Percentiles rank a stretch among this genome's conserved stretches.
Evolutionary conservation across 2,797 vertebrate genomes (phyloP).

Genomic region (Pterois miles): DNA sequence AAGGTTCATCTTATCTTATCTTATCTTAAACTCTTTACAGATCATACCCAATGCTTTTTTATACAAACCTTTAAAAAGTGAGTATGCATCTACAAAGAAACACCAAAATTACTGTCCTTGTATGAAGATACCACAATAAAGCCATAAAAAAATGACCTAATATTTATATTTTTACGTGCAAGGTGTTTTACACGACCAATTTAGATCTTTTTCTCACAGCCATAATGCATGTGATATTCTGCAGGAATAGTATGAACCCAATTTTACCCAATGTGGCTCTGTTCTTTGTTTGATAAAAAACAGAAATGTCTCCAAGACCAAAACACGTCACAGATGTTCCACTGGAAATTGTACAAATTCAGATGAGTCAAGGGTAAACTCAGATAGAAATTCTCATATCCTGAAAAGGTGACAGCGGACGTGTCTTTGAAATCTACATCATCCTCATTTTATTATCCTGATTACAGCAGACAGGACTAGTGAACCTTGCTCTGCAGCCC

Average conservation of each 20-base stretch:
- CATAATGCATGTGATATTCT: not conserved
- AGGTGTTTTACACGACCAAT: not conserved
- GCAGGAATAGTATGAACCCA: not conserved
- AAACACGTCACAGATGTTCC: not conserved
- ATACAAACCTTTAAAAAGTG: not conserved
- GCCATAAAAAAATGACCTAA: not conserved
- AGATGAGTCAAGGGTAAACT: constrained; percentile 16
- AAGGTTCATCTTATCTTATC: no score
- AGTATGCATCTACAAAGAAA: not conserved
- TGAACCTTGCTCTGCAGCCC: constrained; percentile 17
- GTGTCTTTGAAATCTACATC: constrained; percentile 42
- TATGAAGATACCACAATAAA: not conserved
- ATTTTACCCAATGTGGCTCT: not conserved
- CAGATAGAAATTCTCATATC: constrained; percentile 25
- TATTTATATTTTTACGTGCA: not conserved
- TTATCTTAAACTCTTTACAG: not conserved
- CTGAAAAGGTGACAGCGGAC: constrained; percentile 16
- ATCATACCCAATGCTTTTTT: not conserved
- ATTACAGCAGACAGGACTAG: not conserved
- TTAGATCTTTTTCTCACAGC: not conserved
- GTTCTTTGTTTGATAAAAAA: not conserved
- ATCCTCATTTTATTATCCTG: constrained; percentile 16
- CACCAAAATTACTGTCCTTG: not conserved
- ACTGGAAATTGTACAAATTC: not conserved
- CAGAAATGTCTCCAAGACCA: not conserved